Percentiles rank a stretch among this genome's conserved stretches.
These are phyloP conservation scores for Copidosoma aretas DNA, from an alignment of 2,888 invertebrate species.

Conservation along the genomic window DNA sequence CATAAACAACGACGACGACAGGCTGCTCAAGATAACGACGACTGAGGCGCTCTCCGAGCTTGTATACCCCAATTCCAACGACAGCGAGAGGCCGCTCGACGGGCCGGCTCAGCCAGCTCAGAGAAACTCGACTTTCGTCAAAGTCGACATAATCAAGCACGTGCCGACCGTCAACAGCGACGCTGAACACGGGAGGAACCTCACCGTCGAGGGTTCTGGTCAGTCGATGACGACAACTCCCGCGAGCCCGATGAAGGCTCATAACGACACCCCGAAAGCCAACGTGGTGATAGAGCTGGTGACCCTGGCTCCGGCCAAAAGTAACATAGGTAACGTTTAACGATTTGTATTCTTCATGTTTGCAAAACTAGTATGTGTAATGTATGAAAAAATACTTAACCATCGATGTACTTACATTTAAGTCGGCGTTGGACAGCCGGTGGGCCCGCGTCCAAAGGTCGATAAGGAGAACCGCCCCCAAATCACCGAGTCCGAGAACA, in stretches of 20 bases:
- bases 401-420: neutral
- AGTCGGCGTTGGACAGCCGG: constrained; percentile 72
- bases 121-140: constrained; percentile 55
- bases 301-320: constrained; percentile 79
- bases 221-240: constrained; percentile 23
- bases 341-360: too few species aligned
- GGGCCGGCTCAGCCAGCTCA: constrained; percentile 34
- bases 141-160: constrained; percentile 45
- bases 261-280: constrained; percentile 57
- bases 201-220: constrained; percentile 32
- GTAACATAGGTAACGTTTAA: constrained; percentile 66
- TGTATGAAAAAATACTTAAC: too few species aligned
- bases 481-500: constrained; percentile 21
- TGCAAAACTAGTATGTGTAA: too few species aligned
- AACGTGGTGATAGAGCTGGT: constrained; percentile 62
- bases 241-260: constrained; percentile 48
- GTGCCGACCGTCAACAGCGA: constrained; percentile 32
- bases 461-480: constrained; percentile 49
- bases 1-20: constrained; percentile 45
- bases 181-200: constrained; percentile 17
- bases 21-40: constrained; percentile 42
- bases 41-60: constrained; percentile 51
- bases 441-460: constrained; percentile 70
- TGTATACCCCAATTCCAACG: constrained; percentile 46
- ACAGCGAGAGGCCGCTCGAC: constrained; percentile 46